A percentile compares a stretch with the other conserved stretches of the same genome.
phyloP scores from a whole-genome alignment of 2,888 invertebrate species.

The Lysandra coridon region DNA sequence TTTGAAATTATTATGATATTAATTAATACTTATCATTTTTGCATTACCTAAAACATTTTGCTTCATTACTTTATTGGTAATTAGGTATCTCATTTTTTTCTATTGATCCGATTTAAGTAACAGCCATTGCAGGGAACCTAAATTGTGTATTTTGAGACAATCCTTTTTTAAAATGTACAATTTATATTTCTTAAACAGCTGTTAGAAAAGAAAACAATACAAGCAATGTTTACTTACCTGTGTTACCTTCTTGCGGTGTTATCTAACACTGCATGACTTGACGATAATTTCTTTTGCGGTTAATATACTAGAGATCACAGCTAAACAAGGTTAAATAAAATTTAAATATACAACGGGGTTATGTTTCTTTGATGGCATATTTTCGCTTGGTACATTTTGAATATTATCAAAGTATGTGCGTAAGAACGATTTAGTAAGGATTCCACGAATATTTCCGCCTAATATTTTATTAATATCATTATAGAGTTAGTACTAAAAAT shows the following conservation, averaged over 20 bases:
- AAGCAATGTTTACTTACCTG: slow-evolving; percentile 11
- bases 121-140: too few relatives aligned
- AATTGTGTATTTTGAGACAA: too few relatives aligned
- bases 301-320: slow-evolving; percentile 7
- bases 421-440: neutral
- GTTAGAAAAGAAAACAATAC: neutral
- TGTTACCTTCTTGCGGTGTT: slow-evolving; percentile 3
- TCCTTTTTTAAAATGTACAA: too few relatives aligned
- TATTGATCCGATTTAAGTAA: neutral
- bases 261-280: slow-evolving; percentile 24
- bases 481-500: neutral
- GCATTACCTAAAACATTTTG: neutral
- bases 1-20: neutral
- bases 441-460: neutral
- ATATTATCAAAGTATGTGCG: neutral
- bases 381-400: neutral
- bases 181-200: neutral
- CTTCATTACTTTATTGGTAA: neutral
- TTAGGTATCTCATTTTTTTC: neutral
- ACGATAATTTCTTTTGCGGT: slow-evolving; percentile 5
- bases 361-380: neutral
- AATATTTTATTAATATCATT: neutral
- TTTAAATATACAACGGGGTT: neutral
- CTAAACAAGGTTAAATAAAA: slow-evolving; percentile 22
- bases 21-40: neutral